Base-by-base conservation (phyloP, 2,797 vertebrate genomes). In the Gouania willdenowi region DNA sequence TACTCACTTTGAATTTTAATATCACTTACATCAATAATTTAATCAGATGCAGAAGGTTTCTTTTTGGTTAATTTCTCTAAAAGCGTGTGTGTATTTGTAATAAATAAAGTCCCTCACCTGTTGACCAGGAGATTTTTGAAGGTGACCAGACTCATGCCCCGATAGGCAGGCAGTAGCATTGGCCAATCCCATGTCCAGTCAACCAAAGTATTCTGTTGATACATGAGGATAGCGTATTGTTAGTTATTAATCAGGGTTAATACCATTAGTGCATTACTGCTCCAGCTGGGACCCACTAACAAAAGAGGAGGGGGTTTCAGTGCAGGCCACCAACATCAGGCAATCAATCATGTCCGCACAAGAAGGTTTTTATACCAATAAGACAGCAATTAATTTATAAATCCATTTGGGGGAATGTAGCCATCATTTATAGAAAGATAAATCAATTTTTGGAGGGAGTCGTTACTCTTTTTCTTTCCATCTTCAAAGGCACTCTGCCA, bases 231-330 rank as follows among this genome's bases (percentile, higher is more conserved):
- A 87, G 67, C 67, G 75, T 81, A 87, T 88, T 90, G 88, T 93
- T 92, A 90, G 90, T 92, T 93, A 94, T 96, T 94, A 93, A 96
- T 97, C 91, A 93, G 85, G 87, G 87, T 91, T 94, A 97, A 93
- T 91, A 91, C 81, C 86, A 93, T 90, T 86, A 91, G 88, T 91
- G 92, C 91, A 95, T 95, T 92, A 93, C 88, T 83, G 85, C 86
- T 90, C 88, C 92, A 94, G 90, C 90, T 92, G 91, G 80, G 81
- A 88, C 80, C 88, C 80, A 90, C 89, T 89, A 93, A 94, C 88
- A 85, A 91, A 89, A 80, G 81, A 91, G 86, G 86, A 87, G 65
- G 71, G 77, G 62, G 86, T 79, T 81, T 79, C 74, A 89, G 88
- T 71, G 82, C 89, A 82, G 84, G 84, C 73, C 73, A 71, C 71